These are phyloP conservation scores for Scyliorhinus canicula DNA, from an alignment of 2,797 vertebrate genomes.

Conservation along the genomic window DNA sequence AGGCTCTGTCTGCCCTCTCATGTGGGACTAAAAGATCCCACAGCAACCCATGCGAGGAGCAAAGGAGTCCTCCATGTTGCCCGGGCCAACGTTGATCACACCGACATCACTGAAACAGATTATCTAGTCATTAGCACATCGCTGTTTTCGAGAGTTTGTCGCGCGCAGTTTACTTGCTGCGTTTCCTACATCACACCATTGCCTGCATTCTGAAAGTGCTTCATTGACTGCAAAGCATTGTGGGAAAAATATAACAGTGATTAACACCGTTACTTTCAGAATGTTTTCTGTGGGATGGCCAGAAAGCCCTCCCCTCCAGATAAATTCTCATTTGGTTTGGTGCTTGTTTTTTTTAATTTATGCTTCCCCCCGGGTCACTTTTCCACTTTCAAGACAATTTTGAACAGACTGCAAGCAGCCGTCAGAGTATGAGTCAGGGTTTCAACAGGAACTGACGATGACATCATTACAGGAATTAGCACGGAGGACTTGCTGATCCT, in stretches of 20 bases:
- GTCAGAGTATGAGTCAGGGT: not conserved
- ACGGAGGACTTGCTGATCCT: not conserved
- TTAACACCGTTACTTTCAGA: not conserved
- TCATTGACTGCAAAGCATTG: not conserved
- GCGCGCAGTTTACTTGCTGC: not conserved
- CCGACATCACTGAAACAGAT: not conserved
- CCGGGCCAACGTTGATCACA: not conserved
- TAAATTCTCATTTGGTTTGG: not conserved
- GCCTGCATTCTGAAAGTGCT: not conserved
- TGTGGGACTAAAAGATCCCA: not conserved
- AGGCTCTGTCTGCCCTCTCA: not conserved
- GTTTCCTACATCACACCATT: not conserved
- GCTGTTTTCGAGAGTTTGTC: not conserved
- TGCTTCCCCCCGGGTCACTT: not conserved
- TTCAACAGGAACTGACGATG: not conserved
- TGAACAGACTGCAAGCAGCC: not conserved
- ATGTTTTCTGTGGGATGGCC: not conserved
- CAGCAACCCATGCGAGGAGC: not conserved
- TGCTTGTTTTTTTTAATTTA: not conserved
- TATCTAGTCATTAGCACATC: not conserved
- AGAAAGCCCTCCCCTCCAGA: not conserved
- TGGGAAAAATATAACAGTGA: not conserved
- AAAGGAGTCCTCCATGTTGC: not conserved
- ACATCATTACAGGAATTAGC: not conserved
- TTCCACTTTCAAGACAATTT: not conserved